A percentile compares a stretch with the other conserved stretches of the same genome.
Evolutionary conservation across 2,888 invertebrate genomes (phyloP).

Genomic region (Meliscaeva auricollis): DNA sequence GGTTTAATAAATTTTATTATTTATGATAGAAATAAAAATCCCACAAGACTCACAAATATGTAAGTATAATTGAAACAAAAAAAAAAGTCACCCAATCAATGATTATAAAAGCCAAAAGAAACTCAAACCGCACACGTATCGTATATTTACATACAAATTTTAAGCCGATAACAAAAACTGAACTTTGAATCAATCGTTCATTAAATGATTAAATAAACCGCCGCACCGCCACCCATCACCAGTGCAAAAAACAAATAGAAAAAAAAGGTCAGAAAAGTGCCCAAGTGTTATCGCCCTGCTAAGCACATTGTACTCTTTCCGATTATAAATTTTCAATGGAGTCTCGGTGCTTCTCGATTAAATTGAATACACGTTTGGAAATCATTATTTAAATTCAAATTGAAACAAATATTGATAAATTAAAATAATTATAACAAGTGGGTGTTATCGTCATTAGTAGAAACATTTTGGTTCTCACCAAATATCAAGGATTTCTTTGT

Average conservation of each 20-base stretch:
- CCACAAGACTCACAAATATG: too few relatives aligned
- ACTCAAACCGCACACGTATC: not conserved
- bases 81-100: not conserved
- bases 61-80: too few relatives aligned
- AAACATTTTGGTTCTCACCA: not conserved
- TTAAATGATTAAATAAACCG: conserved; percentile 44
- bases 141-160: not conserved
- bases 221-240: too few relatives aligned
- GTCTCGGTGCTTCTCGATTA: not conserved
- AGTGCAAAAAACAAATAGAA: too few relatives aligned
- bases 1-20: too few relatives aligned
- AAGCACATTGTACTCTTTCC: conserved; percentile 18
- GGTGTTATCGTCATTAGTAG: conserved; percentile 5
- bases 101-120: not conserved
- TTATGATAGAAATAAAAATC: too few relatives aligned
- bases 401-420: conserved; percentile 2
- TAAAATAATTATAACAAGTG: conserved; percentile 35
- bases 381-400: conserved; percentile 17
- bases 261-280: conserved; percentile 43
- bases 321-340: conserved; percentile 34
- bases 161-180: conserved; percentile 47
- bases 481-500: not conserved
- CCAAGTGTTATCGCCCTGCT: conserved; percentile 46
- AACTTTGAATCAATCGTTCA: conserved; percentile 42
- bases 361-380: conserved; percentile 20